Percentiles rank a stretch among this genome's conserved stretches.
phyloP scores from a whole-genome alignment of 2,888 invertebrate genomes.

The Leptodirus hochenwartii region DNA sequence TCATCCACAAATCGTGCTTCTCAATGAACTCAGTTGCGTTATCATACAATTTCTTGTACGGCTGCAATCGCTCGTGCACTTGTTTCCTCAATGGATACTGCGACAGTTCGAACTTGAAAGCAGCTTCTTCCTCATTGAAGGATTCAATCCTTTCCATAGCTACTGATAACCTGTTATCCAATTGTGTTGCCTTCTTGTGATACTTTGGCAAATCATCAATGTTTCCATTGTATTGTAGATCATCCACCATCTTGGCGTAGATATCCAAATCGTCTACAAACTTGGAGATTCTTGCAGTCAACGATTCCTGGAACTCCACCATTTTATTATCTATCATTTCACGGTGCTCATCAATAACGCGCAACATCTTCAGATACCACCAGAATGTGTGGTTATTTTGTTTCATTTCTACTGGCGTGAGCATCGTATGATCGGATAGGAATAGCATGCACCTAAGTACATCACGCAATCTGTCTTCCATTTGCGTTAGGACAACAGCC shows the following conservation, averaged over 20 bases:
- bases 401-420: slow-evolving; percentile 72
- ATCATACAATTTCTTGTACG: slow-evolving; percentile 77
- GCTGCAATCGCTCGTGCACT: slow-evolving; percentile 60
- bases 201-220: slow-evolving; percentile 68
- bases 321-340: slow-evolving; percentile 65
- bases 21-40: slow-evolving; percentile 71
- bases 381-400: slow-evolving; percentile 75
- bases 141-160: slow-evolving; percentile 69
- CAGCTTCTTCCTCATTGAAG: slow-evolving; percentile 80
- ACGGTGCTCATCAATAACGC: slow-evolving; percentile 67
- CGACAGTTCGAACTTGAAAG: slow-evolving; percentile 76
- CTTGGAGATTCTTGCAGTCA: slow-evolving; percentile 59
- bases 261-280: slow-evolving; percentile 68
- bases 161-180: slow-evolving; percentile 48
- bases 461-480: slow-evolving; percentile 55
- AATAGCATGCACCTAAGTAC: slow-evolving; percentile 58
- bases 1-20: slow-evolving; percentile 75
- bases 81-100: slow-evolving; percentile 73
- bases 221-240: slow-evolving; percentile 76
- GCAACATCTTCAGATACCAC: slow-evolving; percentile 62
- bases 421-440: slow-evolving; percentile 62
- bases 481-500: slow-evolving; percentile 43
- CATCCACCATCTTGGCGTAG: slow-evolving; percentile 64
- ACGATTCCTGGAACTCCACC: slow-evolving; percentile 65
- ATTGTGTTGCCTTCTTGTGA: slow-evolving; percentile 55